Conservation (phyloP, 2,888 invertebrate species). For the Eurytoma californica region DNA sequence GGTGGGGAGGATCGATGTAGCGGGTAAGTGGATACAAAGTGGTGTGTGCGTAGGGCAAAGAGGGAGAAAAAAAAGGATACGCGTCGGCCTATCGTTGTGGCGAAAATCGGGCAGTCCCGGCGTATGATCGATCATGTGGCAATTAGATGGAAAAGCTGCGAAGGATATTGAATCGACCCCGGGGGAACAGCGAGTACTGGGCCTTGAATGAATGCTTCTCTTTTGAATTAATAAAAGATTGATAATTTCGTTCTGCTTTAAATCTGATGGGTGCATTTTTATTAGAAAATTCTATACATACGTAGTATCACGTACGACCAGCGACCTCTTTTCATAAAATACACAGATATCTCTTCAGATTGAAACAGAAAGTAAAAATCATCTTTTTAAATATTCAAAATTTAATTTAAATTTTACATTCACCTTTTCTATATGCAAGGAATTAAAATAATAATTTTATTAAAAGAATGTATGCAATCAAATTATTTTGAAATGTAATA, state of each 20-base stretch:
- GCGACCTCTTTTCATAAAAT: not conserved
- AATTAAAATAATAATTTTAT: too few relatives aligned
- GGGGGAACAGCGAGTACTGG: not conserved
- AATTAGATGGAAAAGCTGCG: not conserved
- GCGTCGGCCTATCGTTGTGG: not conserved
- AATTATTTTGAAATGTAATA: too few relatives aligned
- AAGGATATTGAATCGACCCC: not conserved
- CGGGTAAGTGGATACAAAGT: too few relatives aligned
- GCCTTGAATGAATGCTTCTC: not conserved
- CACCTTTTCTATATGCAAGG: too few relatives aligned
- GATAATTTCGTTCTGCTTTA: not conserved
- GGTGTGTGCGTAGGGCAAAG: too few relatives aligned
- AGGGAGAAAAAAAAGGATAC: not conserved
- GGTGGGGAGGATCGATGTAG: too few relatives aligned
- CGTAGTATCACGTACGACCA: too few relatives aligned
- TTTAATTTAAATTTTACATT: too few relatives aligned
- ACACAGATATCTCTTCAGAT: too few relatives aligned
- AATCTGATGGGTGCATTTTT: not conserved
- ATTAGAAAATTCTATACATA: not conserved
- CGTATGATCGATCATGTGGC: conserved; percentile 10
- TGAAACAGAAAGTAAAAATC: too few relatives aligned
- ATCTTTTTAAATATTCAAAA: too few relatives aligned
- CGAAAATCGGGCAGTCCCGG: not conserved
- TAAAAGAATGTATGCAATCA: too few relatives aligned
- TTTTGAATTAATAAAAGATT: not conserved